Percentiles rank a stretch among this genome's conserved stretches.
These are phyloP conservation scores for Sialia sialis DNA, from an alignment of 2,113 vertebrate genomes.

Conservation along the genomic window DNA sequence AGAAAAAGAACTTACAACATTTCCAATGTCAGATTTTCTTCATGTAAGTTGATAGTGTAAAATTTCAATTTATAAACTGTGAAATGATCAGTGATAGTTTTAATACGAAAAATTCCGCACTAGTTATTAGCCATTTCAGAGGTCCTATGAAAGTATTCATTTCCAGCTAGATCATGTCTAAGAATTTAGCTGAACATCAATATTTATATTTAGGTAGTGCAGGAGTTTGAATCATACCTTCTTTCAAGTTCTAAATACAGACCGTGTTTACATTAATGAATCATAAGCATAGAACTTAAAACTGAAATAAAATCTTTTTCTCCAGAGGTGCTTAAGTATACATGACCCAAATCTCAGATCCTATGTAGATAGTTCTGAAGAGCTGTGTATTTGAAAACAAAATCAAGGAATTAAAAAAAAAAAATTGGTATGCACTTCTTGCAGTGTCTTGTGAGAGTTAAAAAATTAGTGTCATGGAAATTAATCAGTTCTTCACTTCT, in stretches of 20 bases:
- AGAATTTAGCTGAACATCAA: slow-evolving; percentile 68
- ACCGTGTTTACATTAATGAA: slow-evolving; percentile 52
- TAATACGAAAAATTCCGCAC: slow-evolving; percentile 18
- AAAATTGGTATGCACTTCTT: neutral
- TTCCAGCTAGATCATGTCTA: slow-evolving; percentile 62
- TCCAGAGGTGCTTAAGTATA: neutral
- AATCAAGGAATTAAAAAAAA: neutral
- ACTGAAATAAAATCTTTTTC: slow-evolving; percentile 33
- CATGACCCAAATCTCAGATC: neutral
- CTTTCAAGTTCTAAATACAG: slow-evolving; percentile 58
- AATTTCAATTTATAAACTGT: slow-evolving; percentile 47
- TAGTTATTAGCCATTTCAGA: slow-evolving; percentile 31
- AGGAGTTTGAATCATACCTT: slow-evolving; percentile 57
- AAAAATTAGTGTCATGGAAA: neutral
- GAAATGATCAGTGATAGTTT: slow-evolving; percentile 32
- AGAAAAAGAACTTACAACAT: neutral
- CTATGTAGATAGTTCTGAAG: neutral
- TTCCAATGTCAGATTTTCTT: slow-evolving; percentile 33
- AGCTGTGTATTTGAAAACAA: neutral
- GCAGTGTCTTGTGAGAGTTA: neutral
- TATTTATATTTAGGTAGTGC: slow-evolving; percentile 66
- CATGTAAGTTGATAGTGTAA: slow-evolving; percentile 6
- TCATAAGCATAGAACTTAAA: slow-evolving; percentile 37
- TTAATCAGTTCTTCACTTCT: neutral
- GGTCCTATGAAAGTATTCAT: slow-evolving; percentile 27